Conservation (phyloP, 2,888 invertebrate genomes). For the Eumerus sabulonum region DNA sequence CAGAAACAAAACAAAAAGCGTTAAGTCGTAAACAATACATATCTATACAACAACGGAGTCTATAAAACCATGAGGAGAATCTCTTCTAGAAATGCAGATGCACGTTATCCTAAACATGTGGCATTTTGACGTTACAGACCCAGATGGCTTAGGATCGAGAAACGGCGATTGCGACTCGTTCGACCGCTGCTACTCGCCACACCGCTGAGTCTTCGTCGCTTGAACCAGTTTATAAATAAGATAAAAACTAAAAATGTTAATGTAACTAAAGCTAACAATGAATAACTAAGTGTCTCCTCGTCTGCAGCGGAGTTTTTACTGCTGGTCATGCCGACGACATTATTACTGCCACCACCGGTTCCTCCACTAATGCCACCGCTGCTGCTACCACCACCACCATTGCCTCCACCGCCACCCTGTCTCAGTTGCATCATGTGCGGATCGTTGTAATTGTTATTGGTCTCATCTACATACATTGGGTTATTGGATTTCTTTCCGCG, state of each 20-base stretch:
- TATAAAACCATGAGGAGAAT: conserved; percentile 42
- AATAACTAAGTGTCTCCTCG: conserved; percentile 71
- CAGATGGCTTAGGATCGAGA: conserved; percentile 52
- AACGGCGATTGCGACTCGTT: conserved; percentile 52
- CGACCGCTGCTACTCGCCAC: conserved; percentile 54
- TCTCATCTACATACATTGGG: conserved; percentile 69
- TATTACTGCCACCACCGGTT: conserved; percentile 22
- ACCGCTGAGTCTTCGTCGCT: conserved; percentile 68
- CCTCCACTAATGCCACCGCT: conserved; percentile 33
- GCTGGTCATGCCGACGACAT: too few relatives aligned
- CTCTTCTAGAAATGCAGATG: conserved; percentile 43
- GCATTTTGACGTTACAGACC: conserved; percentile 43
- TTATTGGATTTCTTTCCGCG: conserved; percentile 69
- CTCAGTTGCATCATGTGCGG: conserved; percentile 57
- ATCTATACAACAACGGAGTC: conserved; percentile 55
- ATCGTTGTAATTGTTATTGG: conserved; percentile 59
- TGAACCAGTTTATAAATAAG: conserved; percentile 72
- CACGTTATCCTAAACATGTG: conserved; percentile 16
- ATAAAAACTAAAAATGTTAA: conserved; percentile 72
- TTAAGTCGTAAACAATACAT: conserved; percentile 44
- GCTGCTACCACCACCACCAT: conserved; percentile 43
- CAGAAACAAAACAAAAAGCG: conserved; percentile 28
- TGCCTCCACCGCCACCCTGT: conserved; percentile 37
- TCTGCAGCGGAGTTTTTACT: conserved; percentile 60
- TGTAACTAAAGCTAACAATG: conserved; percentile 70